Evolutionary conservation across 2,113 vertebrate species (phyloP).

Genomic region (Kryptolebias marmoratus): DNA sequence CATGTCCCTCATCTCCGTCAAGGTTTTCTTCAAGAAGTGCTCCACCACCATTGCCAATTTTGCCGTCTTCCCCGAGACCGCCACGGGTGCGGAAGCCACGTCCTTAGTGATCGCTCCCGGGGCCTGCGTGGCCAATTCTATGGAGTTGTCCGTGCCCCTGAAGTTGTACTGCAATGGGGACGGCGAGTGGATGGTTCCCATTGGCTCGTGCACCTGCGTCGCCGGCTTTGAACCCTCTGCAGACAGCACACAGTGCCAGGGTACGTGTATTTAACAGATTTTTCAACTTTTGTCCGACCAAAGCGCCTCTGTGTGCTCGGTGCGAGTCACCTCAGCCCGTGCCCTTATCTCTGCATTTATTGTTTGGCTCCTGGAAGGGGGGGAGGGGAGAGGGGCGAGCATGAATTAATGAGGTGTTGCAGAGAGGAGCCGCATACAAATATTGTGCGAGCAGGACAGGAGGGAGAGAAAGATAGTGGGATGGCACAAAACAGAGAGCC

Average conservation of each 20-base stretch:
- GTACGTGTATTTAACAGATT: conserved; percentile 78
- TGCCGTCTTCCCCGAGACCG: conserved; percentile 94
- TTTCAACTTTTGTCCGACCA: conserved; percentile 64
- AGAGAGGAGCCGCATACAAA: conserved; percentile 79
- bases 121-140: conserved; percentile 90
- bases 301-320: conserved; percentile 65
- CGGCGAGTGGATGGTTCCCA: conserved; percentile 98
- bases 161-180: conserved; percentile 98
- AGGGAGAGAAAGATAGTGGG: conserved; percentile 62
- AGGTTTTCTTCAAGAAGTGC: conserved; percentile 98
- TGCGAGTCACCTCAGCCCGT: conserved; percentile 64
- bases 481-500: conserved; percentile 56
- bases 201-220: conserved; percentile 94
- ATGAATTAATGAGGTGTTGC: conserved; percentile 81
- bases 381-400: conserved; percentile 74
- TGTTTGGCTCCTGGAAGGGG: conserved; percentile 71
- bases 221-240: conserved; percentile 89
- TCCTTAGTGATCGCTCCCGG: conserved; percentile 95
- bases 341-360: conserved; percentile 73
- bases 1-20: conserved; percentile 96
- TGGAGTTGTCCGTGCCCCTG: conserved; percentile 95
- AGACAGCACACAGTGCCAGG: conserved; percentile 92
- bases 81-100: conserved; percentile 94
- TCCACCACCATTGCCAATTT: conserved; percentile 95
- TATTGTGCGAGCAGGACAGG: conserved; percentile 66